Percentiles rank a stretch among this genome's conserved stretches.
phyloP scores from a whole-genome alignment of 2,797 vertebrate genomes.

The Nannoperca obscura region DNA sequence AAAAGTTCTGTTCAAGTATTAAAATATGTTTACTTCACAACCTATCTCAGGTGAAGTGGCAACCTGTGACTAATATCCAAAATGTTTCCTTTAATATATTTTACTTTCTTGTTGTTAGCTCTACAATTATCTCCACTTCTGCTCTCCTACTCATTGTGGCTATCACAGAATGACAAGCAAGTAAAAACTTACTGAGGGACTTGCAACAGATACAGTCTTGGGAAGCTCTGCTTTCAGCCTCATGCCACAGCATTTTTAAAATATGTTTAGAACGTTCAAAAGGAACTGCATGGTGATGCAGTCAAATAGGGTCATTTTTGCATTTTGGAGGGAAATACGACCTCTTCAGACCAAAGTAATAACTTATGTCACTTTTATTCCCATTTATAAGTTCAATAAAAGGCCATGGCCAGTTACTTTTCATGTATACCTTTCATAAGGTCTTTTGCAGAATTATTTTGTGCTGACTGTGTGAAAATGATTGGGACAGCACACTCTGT shows the following conservation, averaged over 20 bases:
- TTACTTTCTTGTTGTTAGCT: neutral
- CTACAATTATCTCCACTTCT: slow-evolving; percentile 15
- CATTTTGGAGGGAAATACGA: slow-evolving; percentile 10
- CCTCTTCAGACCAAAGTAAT: slow-evolving; percentile 10
- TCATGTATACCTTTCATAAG: slow-evolving; percentile 28
- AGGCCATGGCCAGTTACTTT: slow-evolving; percentile 31
- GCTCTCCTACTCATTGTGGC: neutral
- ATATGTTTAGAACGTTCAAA: neutral
- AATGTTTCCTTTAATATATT: neutral
- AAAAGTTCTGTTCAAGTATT: slow-evolving; percentile 2
- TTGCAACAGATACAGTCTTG: neutral
- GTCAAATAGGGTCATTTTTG: neutral
- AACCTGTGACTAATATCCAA: neutral
- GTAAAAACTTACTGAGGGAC: neutral
- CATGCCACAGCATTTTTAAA: slow-evolving; percentile 1
- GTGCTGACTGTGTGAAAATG: slow-evolving; percentile 23
- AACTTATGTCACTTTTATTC: slow-evolving; percentile 8
- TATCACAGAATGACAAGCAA: neutral
- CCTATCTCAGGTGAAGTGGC: neutral
- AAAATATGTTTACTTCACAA: neutral
- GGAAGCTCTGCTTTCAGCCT: neutral
- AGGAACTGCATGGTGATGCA: neutral
- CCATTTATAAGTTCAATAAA: slow-evolving; percentile 39
- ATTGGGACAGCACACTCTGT: neutral
- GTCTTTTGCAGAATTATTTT: slow-evolving; percentile 1